Conservation (phyloP, 2,888 invertebrate species). For the Epinotia ramella region DNA sequence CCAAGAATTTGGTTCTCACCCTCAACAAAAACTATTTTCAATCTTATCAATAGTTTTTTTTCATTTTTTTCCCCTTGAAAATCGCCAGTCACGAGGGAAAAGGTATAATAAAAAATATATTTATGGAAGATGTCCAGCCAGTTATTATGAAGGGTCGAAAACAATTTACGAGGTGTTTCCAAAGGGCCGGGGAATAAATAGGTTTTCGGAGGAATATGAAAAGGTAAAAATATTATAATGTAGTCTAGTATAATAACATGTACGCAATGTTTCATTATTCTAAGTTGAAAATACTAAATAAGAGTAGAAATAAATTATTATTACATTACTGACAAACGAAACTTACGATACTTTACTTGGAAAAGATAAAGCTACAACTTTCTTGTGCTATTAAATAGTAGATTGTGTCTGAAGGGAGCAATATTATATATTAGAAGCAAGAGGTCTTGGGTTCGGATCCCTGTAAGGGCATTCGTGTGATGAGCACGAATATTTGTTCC, state of each 20-base stretch:
- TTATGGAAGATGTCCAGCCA: conserved; percentile 80
- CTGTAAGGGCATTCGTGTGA: no score
- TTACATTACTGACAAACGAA: no score
- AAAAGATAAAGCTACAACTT: no score
- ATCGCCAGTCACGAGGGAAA: conserved; percentile 53
- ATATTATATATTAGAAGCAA: no score
- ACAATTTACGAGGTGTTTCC: conserved; percentile 75
- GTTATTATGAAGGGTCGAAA: conserved; percentile 77
- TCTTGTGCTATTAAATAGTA: no score
- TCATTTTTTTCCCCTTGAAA: conserved; percentile 16
- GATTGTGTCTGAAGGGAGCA: no score
- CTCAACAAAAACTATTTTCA: background rate
- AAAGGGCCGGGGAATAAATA: conserved; percentile 65
- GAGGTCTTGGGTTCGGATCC: no score
- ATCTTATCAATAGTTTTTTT: conserved; percentile 2
- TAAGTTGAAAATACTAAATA: background rate
- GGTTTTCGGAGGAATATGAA: conserved; percentile 41
- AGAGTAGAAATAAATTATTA: no score
- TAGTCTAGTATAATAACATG: background rate
- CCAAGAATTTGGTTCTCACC: no score
- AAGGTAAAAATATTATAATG: conserved; percentile 19
- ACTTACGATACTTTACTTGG: no score
- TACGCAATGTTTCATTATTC: background rate
- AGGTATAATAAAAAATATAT: conserved; percentile 82
- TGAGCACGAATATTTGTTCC: no score